Evolutionary conservation across 2,797 vertebrate species (phyloP).

Genomic region (Oceanodroma leucorhoa): DNA sequence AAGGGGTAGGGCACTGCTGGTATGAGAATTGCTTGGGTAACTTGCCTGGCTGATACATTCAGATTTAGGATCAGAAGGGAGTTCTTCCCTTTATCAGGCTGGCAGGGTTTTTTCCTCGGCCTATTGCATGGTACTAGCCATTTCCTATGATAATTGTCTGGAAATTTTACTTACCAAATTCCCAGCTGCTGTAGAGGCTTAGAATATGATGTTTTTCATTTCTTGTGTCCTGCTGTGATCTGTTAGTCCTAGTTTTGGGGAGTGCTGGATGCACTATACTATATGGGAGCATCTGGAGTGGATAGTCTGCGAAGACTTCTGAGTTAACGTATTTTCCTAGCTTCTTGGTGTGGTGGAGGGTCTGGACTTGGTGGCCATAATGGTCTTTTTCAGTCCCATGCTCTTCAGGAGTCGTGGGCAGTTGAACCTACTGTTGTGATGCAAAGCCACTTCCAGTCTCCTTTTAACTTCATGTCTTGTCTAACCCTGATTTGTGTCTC

Average conservation of each 20-base stretch:
- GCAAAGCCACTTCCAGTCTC: not conserved
- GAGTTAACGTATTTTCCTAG: not conserved
- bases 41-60: not conserved
- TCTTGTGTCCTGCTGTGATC: not conserved
- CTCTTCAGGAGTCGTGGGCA: not conserved
- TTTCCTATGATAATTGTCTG: not conserved
- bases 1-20: not conserved
- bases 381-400: not conserved
- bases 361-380: not conserved
- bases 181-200: not conserved
- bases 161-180: not conserved
- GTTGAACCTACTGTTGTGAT: not conserved
- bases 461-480: not conserved
- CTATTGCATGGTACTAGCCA: not conserved
- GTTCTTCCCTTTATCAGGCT: not conserved
- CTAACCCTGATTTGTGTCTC: not conserved
- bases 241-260: not conserved
- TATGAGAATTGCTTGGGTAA: not conserved
- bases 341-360: not conserved
- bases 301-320: not conserved
- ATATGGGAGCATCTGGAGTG: not conserved
- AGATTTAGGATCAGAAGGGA: not conserved
- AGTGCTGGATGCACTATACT: not conserved
- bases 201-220: not conserved
- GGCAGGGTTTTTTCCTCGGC: not conserved